A percentile compares a stretch with the other conserved stretches of the same genome.
Conservation (phyloP, 2,888 invertebrate species). For the Anorthoa munda region DNA sequence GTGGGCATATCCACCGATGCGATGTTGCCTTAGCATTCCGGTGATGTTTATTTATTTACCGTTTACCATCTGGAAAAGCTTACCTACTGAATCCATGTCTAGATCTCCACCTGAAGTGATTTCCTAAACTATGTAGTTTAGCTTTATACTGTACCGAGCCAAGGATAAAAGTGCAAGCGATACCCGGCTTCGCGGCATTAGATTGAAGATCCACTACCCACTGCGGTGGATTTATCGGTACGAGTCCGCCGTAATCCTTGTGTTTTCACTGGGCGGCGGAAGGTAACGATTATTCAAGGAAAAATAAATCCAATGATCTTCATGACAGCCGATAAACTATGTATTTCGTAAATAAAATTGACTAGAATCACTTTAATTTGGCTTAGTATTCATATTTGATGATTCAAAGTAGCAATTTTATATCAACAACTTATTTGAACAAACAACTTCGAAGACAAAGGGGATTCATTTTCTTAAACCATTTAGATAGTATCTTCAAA, state of each 20-base stretch:
- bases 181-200: conserved; percentile 33
- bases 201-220: conserved; percentile 8
- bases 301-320: not conserved
- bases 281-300: not conserved
- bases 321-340: not conserved
- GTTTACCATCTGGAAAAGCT: not conserved
- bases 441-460: conserved; percentile 44
- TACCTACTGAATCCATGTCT: not conserved
- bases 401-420: conserved; percentile 1
- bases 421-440: conserved; percentile 10
- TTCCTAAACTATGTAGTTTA: conserved; percentile 22
- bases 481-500: conserved; percentile 56
- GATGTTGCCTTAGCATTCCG: conserved; percentile 3
- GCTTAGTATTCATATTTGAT: not conserved
- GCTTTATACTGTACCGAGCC: conserved; percentile 2
- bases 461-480: conserved; percentile 42
- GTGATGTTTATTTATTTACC: conserved; percentile 14
- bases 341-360: not conserved
- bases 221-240: conserved; percentile 30
- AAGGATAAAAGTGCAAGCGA: conserved; percentile 22
- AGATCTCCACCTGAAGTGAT: not conserved
- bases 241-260: conserved; percentile 8
- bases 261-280: not conserved
- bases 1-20: too few relatives aligned
- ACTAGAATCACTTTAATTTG: not conserved